Conservation (phyloP, 2,797 vertebrate species). For the Enteromius mattozi region DNA sequence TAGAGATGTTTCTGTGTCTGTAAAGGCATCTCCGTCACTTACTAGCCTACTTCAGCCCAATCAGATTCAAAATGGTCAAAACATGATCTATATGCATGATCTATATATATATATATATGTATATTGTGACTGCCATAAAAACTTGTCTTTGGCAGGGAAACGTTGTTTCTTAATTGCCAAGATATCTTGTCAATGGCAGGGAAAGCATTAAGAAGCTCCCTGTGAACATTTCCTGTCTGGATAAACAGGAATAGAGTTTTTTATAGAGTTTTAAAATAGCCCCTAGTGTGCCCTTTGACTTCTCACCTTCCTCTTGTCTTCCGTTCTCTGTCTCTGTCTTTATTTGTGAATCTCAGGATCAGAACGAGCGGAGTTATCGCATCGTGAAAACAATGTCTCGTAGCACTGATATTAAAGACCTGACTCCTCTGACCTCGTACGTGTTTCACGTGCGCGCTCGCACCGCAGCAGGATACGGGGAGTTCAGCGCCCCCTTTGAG, state of each 20-base stretch:
- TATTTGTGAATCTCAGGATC: slow-evolving; percentile 80
- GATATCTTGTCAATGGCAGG: no score
- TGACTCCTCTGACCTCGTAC: slow-evolving; percentile 94
- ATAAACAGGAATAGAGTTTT: slow-evolving; percentile 48
- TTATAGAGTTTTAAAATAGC: slow-evolving; percentile 42
- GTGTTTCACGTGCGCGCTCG: slow-evolving; percentile 95
- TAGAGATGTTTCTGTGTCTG: no score
- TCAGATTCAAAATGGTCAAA: no score
- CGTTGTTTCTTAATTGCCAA: no score
- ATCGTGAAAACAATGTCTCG: slow-evolving; percentile 93
- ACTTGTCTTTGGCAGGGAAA: no score
- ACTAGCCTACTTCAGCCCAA: no score
- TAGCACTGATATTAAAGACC: slow-evolving; percentile 91
- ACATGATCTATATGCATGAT: no score
- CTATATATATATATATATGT: no score
- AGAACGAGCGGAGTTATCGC: slow-evolving; percentile 96
- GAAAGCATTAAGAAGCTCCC: neutral
- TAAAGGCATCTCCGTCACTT: no score
- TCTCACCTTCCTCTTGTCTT: slow-evolving; percentile 31
- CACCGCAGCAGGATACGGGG: slow-evolving; percentile 93
- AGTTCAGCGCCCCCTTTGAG: slow-evolving; percentile 94
- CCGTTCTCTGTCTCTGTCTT: neutral
- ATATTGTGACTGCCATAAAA: no score
- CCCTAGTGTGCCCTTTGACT: slow-evolving; percentile 1
- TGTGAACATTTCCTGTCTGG: neutral